These are phyloP conservation scores for Schizopygopsis pylzovi DNA, from an alignment of 2,797 vertebrate genomes.

Conservation along the genomic window DNA sequence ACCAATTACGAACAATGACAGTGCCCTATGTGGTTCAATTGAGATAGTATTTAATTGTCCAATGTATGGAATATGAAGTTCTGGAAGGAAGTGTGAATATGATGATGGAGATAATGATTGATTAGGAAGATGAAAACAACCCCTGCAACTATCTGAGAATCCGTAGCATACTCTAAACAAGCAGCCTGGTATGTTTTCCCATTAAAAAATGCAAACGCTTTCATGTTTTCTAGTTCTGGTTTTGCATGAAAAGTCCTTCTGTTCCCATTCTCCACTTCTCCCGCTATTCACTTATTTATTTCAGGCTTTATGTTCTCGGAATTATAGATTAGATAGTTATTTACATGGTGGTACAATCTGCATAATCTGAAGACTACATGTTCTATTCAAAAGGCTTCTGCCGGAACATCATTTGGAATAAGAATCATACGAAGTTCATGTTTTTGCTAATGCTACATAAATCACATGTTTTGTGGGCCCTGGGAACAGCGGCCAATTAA, in stretches of 20 bases:
- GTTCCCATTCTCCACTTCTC: background rate
- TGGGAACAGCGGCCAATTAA: slow-evolving; percentile 44
- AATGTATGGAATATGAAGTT: slow-evolving; percentile 33
- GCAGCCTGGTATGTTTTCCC: background rate
- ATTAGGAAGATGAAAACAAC: slow-evolving; percentile 13
- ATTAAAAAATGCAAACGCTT: background rate
- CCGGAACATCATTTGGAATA: slow-evolving; percentile 12
- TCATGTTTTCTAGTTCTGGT: slow-evolving; percentile 21
- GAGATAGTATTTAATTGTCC: slow-evolving; percentile 57
- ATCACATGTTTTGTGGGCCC: slow-evolving; percentile 13
- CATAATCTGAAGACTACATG: slow-evolving; percentile 17
- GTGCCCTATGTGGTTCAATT: slow-evolving; percentile 51
- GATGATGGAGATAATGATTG: slow-evolving; percentile 29
- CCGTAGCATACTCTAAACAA: background rate
- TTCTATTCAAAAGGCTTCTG: slow-evolving; percentile 11
- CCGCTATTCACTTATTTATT: slow-evolving; percentile 19
- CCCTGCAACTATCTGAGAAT: background rate
- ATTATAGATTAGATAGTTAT: background rate
- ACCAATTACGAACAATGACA: slow-evolving; percentile 58
- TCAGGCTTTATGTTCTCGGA: background rate
- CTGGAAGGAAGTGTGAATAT: slow-evolving; percentile 28
- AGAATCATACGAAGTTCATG: slow-evolving; percentile 34
- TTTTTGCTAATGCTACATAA: slow-evolving; percentile 36
- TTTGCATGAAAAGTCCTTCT: background rate
- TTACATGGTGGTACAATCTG: background rate